A percentile compares a stretch with the other conserved stretches of the same genome.
Evolutionary conservation across 2,888 invertebrate genomes (phyloP).

Genomic region (Yponomeuta sedellus): DNA sequence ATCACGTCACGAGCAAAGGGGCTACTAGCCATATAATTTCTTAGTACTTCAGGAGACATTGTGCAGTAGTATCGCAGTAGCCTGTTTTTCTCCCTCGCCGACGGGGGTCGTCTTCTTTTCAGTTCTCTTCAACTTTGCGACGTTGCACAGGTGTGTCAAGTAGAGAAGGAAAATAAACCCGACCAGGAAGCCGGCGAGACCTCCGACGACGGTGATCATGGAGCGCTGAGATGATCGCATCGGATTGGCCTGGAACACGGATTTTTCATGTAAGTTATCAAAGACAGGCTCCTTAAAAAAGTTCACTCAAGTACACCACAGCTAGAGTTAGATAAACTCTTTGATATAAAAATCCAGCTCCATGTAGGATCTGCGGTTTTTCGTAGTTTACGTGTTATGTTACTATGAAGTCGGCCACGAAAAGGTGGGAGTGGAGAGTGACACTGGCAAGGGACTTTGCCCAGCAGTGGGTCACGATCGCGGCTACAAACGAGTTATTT

Average conservation of each 20-base stretch:
- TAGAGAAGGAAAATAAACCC: slow-evolving; percentile 66
- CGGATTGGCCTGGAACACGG: slow-evolving; percentile 42
- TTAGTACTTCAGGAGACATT: slow-evolving; percentile 27
- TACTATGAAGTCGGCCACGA: too few relatives aligned
- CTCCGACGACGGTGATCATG: slow-evolving; percentile 64
- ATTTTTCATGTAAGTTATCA: background rate
- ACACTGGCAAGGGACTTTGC: too few relatives aligned
- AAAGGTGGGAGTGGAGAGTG: too few relatives aligned
- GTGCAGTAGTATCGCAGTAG: slow-evolving; percentile 47
- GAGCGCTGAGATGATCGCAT: slow-evolving; percentile 49
- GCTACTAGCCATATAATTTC: background rate
- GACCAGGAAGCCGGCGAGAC: slow-evolving; percentile 62
- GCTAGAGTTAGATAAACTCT: too few relatives aligned
- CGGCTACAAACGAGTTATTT: too few relatives aligned
- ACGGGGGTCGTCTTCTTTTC: slow-evolving; percentile 42
- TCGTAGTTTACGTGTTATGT: too few relatives aligned
- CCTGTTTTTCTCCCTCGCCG: slow-evolving; percentile 41
- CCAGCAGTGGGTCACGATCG: too few relatives aligned
- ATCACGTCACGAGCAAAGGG: too few relatives aligned
- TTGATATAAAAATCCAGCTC: too few relatives aligned
- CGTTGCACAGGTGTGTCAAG: slow-evolving; percentile 66
- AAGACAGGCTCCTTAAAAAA: background rate
- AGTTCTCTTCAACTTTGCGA: slow-evolving; percentile 53
- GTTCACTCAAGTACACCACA: too few relatives aligned
- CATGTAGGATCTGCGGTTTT: too few relatives aligned